These are phyloP conservation scores for Elanoides forficatus DNA, from an alignment of 2,113 vertebrate species.

Conservation along the genomic window DNA sequence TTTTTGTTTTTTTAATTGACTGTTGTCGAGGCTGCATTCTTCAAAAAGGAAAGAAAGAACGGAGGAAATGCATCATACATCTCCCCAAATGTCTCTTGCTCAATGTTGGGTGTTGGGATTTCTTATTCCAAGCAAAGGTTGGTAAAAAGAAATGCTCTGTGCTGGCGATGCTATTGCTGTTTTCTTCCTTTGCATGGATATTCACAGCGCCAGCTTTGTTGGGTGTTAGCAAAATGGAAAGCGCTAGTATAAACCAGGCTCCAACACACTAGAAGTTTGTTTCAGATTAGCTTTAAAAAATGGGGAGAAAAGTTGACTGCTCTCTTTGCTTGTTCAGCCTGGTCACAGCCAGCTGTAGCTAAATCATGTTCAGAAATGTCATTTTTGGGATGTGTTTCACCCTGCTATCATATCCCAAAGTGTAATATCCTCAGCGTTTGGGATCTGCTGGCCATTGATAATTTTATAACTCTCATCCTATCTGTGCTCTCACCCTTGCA, in stretches of 20 bases:
- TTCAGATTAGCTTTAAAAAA: not conserved
- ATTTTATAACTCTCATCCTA: fast-evolving
- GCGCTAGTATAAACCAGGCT: not conserved
- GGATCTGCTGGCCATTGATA: not conserved
- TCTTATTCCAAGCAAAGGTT: not conserved
- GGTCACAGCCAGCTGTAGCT: not conserved
- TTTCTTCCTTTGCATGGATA: not conserved
- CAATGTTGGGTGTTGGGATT: not conserved
- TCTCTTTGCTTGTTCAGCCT: not conserved
- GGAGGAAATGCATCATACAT: fast-evolving
- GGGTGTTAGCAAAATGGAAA: not conserved
- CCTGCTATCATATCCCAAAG: fast-evolving
- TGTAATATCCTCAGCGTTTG: not conserved
- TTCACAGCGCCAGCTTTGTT: fast-evolving
- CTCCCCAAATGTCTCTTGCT: not conserved
- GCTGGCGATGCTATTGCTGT: not conserved
- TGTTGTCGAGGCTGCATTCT: not conserved
- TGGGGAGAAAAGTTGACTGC: too few species aligned
- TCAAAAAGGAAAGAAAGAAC: not conserved
- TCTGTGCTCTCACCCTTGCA: not conserved
- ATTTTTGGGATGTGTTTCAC: not conserved
- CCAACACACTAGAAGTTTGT: not conserved
- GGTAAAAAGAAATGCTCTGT: not conserved
- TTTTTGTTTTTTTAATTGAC: not conserved
- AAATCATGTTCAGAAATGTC: not conserved